These are phyloP conservation scores for Callimorpha dominula DNA, from an alignment of 2,888 invertebrate species.

Conservation along the genomic window DNA sequence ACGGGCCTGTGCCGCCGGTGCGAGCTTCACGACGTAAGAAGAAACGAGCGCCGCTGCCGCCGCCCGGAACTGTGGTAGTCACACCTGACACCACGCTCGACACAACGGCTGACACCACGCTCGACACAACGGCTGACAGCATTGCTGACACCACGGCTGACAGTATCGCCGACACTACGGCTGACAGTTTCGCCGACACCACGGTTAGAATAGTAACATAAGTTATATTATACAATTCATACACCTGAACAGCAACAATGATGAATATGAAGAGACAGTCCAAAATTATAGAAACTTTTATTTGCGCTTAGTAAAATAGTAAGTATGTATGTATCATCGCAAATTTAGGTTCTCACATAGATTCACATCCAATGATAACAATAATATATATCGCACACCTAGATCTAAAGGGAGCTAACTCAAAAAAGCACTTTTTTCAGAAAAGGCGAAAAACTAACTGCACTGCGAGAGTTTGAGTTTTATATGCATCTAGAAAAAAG, in stretches of 20 bases:
- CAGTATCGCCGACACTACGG: constrained; percentile 60
- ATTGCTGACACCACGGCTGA: constrained; percentile 49
- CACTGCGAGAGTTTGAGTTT: no score
- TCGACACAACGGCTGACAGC: constrained; percentile 65
- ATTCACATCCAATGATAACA: no score
- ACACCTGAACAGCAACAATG: not conserved
- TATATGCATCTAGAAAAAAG: no score
- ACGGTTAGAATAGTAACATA: constrained; percentile 57
- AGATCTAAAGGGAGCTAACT: no score
- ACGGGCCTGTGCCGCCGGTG: constrained; percentile 79
- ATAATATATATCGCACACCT: no score
- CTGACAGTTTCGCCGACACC: constrained; percentile 58
- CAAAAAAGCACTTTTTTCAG: no score
- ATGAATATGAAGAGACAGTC: not conserved
- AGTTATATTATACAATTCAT: not conserved
- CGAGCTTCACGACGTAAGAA: constrained; percentile 88
- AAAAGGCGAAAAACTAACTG: no score
- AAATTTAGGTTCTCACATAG: no score
- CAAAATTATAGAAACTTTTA: not conserved
- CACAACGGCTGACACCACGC: constrained; percentile 39
- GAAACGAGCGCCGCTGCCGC: constrained; percentile 88
- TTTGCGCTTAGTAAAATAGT: not conserved
- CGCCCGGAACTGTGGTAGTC: constrained; percentile 50
- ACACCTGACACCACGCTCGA: constrained; percentile 58
- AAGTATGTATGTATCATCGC: no score